Conservation (phyloP, 2,888 invertebrate genomes). For the Mechanitis mazaeus region DNA sequence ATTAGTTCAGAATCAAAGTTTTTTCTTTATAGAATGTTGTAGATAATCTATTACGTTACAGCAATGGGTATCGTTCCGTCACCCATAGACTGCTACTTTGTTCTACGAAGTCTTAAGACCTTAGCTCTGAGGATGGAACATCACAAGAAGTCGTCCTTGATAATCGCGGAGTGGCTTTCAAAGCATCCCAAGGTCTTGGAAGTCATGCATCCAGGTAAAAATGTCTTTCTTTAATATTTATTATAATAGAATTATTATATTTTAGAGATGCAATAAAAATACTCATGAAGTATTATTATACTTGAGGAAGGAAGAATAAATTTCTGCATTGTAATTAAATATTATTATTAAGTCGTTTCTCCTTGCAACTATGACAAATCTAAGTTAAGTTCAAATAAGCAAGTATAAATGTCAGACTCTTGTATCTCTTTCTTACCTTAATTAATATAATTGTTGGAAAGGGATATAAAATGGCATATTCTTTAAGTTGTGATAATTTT, state of each 20-base stretch:
- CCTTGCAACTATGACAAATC: too few species aligned
- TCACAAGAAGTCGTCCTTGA: conserved; percentile 86
- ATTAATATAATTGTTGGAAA: too few species aligned
- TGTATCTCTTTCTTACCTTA: too few species aligned
- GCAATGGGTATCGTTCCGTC: conserved; percentile 96
- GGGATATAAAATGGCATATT: too few species aligned
- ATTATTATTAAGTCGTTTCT: too few species aligned
- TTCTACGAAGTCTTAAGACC: conserved; percentile 95
- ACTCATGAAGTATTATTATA: too few species aligned
- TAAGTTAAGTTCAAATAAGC: too few species aligned
- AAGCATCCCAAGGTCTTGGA: conserved; percentile 85
- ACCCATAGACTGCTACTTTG: conserved; percentile 96
- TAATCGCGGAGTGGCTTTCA: conserved; percentile 88
- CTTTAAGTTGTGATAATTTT: too few species aligned
- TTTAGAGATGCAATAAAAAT: too few species aligned
- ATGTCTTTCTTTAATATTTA: neutral
- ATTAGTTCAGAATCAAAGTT: too few species aligned
- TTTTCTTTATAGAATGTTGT: too few species aligned
- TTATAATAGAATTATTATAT: neutral
- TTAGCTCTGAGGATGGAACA: conserved; percentile 93
- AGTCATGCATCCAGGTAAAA: conserved; percentile 87
- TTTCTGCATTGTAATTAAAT: neutral
- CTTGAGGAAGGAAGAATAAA: neutral
- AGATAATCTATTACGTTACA: conserved; percentile 40
- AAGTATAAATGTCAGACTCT: too few species aligned